These are phyloP conservation scores for Ophion costatus DNA, from an alignment of 2,888 invertebrate species.

Conservation along the genomic window DNA sequence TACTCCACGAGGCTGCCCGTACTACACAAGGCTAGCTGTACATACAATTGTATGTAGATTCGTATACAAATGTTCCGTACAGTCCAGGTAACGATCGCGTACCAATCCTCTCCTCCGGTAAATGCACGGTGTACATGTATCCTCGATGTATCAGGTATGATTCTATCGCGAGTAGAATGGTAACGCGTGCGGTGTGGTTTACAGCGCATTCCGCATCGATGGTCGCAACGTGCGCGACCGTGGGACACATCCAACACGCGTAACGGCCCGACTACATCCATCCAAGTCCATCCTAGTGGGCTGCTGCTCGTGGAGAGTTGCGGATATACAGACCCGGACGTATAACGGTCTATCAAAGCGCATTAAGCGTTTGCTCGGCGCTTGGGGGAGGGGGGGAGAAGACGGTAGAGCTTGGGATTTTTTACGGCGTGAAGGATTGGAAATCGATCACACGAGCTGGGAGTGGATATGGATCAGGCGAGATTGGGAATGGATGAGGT, in stretches of 20 bases:
- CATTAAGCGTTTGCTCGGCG: slow-evolving; percentile 62
- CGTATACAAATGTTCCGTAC: slow-evolving; percentile 27
- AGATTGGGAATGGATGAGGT: not conserved
- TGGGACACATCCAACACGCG: slow-evolving; percentile 65
- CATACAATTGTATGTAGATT: not conserved
- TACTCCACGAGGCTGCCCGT: not conserved
- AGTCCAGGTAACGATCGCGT: slow-evolving; percentile 28
- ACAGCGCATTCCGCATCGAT: slow-evolving; percentile 64
- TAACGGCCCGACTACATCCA: slow-evolving; percentile 56
- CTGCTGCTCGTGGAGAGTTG: not conserved
- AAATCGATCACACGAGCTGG: not conserved
- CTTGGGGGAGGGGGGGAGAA: not conserved
- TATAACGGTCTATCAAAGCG: slow-evolving; percentile 64
- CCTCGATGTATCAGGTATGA: slow-evolving; percentile 26
- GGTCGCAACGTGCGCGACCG: slow-evolving; percentile 62
- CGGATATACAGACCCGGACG: slow-evolving; percentile 27
- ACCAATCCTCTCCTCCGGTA: slow-evolving; percentile 24
- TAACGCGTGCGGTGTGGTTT: slow-evolving; percentile 48
- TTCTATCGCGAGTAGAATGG: slow-evolving; percentile 52
- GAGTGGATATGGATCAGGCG: too few species aligned
- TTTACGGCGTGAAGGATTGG: not conserved
- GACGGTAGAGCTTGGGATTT: not conserved
- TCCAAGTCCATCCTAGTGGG: slow-evolving; percentile 2
- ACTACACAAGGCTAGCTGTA: not conserved
- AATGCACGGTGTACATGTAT: slow-evolving; percentile 1